Base-by-base conservation (phyloP, 1,140 invertebrate species). In the Solenopsis fugax region DNA sequence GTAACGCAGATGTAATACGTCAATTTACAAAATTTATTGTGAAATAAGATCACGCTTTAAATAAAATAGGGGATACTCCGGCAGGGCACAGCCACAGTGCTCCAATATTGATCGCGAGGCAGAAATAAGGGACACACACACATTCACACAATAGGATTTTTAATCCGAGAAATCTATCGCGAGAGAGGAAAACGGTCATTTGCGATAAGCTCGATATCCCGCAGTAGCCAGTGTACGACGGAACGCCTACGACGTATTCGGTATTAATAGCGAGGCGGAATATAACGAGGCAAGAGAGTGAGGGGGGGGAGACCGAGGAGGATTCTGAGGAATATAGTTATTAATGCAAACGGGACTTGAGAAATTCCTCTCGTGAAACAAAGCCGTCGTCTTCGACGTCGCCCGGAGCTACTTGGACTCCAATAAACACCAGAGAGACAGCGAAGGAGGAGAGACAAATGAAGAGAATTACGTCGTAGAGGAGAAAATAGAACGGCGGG, bases 361-460 rank as follows among this genome's bases (percentile, higher is more conserved):
- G 60, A 85, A 81, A 85, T 85, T 67, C 41, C 75, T 29, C 48
- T 77, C 41, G 73, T 60, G 75, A 85, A 85, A 65, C 58, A 81
- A 81, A 67, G 75, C 45, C 12, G 18, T 54, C 75, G 45, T 56
- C 52, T 56, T 54, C 73, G 84, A 76, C 73, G 75, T 77, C 48
- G 75, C 58, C 60, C 58, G n/a, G 37, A 75, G 29, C 54, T 72
- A 82, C 78, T 84, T 73, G 58, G 75, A 85, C 60, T 85, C 18
- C 84, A 62, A 78, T 82, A 67, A 85, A 85, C 54, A 75, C 52
- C 41, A 60, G 76, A 16, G n/a, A 48, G 52, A 87, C 18, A 18
- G 50, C 34, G 34, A 60, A 48, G 45, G 24, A 54, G 60, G n/a
- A 80, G 75, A 69, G 62, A 85, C 48, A 52, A 85, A 85, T 77